phyloP scores from a whole-genome alignment of 2,113 vertebrate species.

The Ciconia stormi region DNA sequence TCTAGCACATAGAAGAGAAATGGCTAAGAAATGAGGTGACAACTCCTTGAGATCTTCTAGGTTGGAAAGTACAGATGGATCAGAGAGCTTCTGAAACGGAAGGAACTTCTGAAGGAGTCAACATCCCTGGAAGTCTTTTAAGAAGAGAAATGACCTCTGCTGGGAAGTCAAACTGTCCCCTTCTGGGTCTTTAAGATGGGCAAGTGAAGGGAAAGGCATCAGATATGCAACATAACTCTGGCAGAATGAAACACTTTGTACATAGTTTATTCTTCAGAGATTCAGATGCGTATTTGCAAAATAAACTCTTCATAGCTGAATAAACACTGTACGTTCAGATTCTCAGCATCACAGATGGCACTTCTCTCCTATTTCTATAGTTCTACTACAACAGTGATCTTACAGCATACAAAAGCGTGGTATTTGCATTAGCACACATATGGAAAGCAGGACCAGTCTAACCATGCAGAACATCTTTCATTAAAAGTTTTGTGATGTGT shows the following conservation, averaged over 20 bases:
- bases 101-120: background rate
- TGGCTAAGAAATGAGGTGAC: background rate
- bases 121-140: background rate
- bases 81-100: background rate
- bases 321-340: background rate
- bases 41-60: background rate
- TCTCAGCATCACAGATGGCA: constrained; percentile 1
- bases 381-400: background rate
- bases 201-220: background rate
- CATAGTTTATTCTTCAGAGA: background rate
- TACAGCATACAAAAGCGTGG: background rate
- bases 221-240: background rate
- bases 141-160: background rate
- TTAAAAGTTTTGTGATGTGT: background rate
- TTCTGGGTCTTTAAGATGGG: background rate
- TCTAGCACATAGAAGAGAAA: background rate
- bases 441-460: background rate
- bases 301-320: constrained; percentile 24
- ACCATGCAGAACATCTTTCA: background rate
- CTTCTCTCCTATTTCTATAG: background rate
- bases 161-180: background rate
- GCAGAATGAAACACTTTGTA: background rate
- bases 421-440: background rate
- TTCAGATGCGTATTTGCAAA: background rate
- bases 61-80: background rate